Evolutionary conservation across 2,113 vertebrate genomes (phyloP), one percentile per base, ranked within the genome.

Genomic region (Sciurus niger): DNA sequence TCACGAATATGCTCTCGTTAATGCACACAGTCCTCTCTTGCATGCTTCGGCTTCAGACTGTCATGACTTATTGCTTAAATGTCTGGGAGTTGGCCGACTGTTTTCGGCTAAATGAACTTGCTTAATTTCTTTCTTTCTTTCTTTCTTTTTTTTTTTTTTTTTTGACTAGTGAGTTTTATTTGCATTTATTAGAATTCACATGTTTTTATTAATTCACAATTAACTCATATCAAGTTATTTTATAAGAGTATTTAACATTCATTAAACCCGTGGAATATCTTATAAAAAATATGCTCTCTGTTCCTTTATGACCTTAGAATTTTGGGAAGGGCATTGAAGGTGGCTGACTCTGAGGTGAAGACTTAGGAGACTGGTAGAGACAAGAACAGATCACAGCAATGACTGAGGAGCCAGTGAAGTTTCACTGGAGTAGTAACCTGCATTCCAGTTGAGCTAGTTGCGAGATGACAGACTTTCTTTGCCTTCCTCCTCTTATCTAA

Each of bases 201-300:
- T 89, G 80, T 28, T 97, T 80, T 88, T 53, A 94, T 90, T 93
- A 90, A 90, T 82, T 90, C 74, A 72, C 20, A 94, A 86, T 96
- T 51, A 96, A 92, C 84, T 97, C 73, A 58, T 78, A 84, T 90
- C 87, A 95, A 85, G 80, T 95, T 92, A 88, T 95, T 97, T 96
- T 96, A 65, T 85, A 80, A 95, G 79, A 96, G 25, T 46, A 72
- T 79, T 89, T 84, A 89, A 84, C 25, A 84, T 77, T 51, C 89
- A 79, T 48, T 40, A 83, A 90, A 83, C 46, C 51, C 48, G 82
- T 46, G 79, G 68, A 60, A 16, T 72, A 76, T 73, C 40, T 82
- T 82, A 87, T 67, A 53, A 34, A 18, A 58, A 63, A 25, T 46
- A 76, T 20, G 20, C 28, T 83, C 16, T 40, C 40, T 76, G 37